Percentiles rank a stretch among this genome's conserved stretches.
These are phyloP conservation scores for Ceyx cyanopectus DNA, from an alignment of 2,113 vertebrate genomes.

Conservation along the genomic window DNA sequence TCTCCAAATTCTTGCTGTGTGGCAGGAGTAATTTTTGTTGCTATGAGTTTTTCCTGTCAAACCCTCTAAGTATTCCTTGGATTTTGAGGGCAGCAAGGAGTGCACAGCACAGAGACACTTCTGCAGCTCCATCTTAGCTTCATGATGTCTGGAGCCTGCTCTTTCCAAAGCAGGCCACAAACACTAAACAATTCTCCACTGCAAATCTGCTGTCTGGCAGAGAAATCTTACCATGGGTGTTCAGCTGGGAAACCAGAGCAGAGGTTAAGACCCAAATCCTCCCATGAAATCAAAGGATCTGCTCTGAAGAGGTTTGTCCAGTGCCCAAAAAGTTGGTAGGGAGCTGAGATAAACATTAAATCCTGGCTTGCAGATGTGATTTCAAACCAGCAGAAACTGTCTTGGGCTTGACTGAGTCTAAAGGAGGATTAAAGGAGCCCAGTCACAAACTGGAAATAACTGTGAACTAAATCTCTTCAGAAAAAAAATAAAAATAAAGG, in stretches of 20 bases:
- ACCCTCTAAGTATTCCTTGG: neutral
- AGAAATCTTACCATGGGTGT: constrained; percentile 47
- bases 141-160: constrained; percentile 33
- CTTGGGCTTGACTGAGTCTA: neutral
- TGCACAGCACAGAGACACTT: neutral
- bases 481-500: neutral
- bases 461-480: neutral
- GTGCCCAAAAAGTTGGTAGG: neutral
- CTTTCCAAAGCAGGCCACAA: constrained; percentile 43
- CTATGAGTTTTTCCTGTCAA: neutral
- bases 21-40: neutral
- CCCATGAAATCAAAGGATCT: neutral
- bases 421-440: neutral
- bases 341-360: neutral
- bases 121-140: constrained; percentile 13
- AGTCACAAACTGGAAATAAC: neutral
- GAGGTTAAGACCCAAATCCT: constrained; percentile 23
- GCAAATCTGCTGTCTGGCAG: constrained; percentile 23
- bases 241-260: constrained; percentile 39
- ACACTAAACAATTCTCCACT: constrained; percentile 54
- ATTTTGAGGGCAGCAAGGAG: neutral
- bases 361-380: neutral
- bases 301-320: neutral
- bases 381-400: neutral
- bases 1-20: neutral